Percentiles rank a stretch among this genome's conserved stretches.
Evolutionary conservation across 2,113 vertebrate species (phyloP).

Genomic region (Nibea albiflora): DNA sequence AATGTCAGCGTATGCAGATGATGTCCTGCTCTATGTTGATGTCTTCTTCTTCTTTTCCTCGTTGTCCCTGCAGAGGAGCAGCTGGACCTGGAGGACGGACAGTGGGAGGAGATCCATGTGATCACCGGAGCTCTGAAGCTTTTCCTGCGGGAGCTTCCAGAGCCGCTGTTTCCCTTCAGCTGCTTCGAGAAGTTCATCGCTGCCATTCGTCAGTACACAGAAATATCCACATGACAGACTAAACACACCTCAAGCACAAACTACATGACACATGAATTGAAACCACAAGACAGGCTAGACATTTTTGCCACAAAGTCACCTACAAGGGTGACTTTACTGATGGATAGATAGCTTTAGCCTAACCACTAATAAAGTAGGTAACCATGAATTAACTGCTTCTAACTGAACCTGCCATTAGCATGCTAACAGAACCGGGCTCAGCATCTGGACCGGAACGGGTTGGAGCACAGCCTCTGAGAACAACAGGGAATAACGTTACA

Average conservation of each 20-base stretch:
- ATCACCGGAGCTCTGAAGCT: slow-evolving; percentile 94
- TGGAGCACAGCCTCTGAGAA: no score
- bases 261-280: background rate
- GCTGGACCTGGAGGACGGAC: slow-evolving; percentile 92
- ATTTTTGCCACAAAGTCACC: no score
- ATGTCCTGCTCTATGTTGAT: background rate
- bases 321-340: no score
- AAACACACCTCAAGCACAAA: background rate
- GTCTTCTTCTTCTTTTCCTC: background rate
- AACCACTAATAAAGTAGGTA: no score
- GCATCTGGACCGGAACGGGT: no score
- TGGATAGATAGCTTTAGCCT: no score
- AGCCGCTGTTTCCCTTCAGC: slow-evolving; percentile 91
- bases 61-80: slow-evolving; percentile 81
- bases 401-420: no score
- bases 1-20: background rate
- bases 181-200: slow-evolving; percentile 91
- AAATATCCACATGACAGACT: background rate
- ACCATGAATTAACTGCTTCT: no score
- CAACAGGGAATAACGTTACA: no score
- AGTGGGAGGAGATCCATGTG: slow-evolving; percentile 95
- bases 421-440: no score
- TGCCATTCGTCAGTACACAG: slow-evolving; percentile 88
- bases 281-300: no score
- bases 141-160: slow-evolving; percentile 92